Percentiles rank a stretch among this genome's conserved stretches.
Evolutionary conservation across 2,888 invertebrate genomes (phyloP).

Genomic region (Tineola bisselliella): DNA sequence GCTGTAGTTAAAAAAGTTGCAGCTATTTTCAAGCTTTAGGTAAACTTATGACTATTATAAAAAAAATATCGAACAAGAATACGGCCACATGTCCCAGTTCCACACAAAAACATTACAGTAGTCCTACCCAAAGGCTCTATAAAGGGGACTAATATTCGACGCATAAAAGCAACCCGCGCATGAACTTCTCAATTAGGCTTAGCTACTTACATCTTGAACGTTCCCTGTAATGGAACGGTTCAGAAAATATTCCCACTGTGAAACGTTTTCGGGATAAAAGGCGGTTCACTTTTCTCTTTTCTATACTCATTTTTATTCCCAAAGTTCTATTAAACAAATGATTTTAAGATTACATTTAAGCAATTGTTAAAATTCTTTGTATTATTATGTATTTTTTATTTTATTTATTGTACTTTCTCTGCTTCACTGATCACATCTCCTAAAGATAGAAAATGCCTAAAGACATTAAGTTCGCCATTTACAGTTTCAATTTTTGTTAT

Average conservation of each 20-base stretch:
- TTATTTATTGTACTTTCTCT: no score
- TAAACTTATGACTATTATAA: no score
- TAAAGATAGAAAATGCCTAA: no score
- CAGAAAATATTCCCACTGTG: slow-evolving; percentile 1
- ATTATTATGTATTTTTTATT: no score
- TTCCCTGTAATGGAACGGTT: slow-evolving; percentile 10
- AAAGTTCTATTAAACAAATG: neutral
- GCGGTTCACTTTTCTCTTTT: neutral
- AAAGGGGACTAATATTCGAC: slow-evolving; percentile 28
- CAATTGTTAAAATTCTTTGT: no score
- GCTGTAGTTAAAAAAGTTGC: no score
- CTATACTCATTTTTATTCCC: neutral
- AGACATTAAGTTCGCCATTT: no score
- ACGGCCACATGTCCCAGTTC: neutral
- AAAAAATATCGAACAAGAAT: neutral
- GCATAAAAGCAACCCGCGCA: slow-evolving; percentile 27
- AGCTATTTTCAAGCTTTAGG: no score
- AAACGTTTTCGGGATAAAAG: slow-evolving; percentile 8
- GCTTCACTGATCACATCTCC: no score
- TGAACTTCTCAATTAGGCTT: slow-evolving; percentile 26
- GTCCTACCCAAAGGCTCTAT: slow-evolving; percentile 9
- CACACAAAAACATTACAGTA: neutral
- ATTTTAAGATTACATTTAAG: neutral
- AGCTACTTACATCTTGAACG: slow-evolving; percentile 14
- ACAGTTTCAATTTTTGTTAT: no score